Percentiles rank a stretch among this genome's conserved stretches.
Evolutionary conservation across 2,797 vertebrate genomes (phyloP).

Genomic region (Pseudochromis fuscus): DNA sequence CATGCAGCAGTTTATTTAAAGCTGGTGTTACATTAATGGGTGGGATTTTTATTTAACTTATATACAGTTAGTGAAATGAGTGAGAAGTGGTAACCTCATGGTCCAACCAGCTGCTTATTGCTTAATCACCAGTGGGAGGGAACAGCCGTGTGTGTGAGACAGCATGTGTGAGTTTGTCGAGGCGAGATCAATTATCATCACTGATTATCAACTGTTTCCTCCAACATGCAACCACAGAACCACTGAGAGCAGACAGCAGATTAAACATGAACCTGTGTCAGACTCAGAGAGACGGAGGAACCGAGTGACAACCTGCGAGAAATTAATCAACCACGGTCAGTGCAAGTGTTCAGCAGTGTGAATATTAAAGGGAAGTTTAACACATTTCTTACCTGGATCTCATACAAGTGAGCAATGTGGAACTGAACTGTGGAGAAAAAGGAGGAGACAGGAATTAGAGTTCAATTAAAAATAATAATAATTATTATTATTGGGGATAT

Average conservation of each 20-base stretch:
- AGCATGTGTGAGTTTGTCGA: not conserved
- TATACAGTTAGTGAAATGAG: too few species aligned
- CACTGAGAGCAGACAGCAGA: not conserved
- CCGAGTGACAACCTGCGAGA: too few species aligned
- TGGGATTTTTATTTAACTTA: too few species aligned
- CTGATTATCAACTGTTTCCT: not conserved
- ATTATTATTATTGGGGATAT: slow-evolving; percentile 14
- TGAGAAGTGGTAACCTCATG: not conserved
- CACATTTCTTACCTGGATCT: slow-evolving; percentile 94
- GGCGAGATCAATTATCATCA: not conserved
- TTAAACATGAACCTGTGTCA: not conserved
- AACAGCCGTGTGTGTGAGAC: not conserved
- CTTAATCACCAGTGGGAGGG: not conserved
- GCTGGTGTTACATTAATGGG: too few species aligned
- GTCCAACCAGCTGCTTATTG: too few species aligned
- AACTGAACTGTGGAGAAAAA: slow-evolving; percentile 92
- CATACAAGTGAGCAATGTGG: slow-evolving; percentile 99
- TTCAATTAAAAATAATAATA: slow-evolving; percentile 9
- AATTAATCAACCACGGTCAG: too few species aligned
- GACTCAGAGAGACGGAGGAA: too few species aligned
- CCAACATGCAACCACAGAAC: not conserved
- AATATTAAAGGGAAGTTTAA: fast-evolving
- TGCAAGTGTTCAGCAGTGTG: too few species aligned
- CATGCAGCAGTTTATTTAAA: too few species aligned
- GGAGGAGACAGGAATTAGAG: slow-evolving; percentile 55